These are phyloP conservation scores for Pristionchus japonicus DNA, from an alignment of 2,888 invertebrate species.

Conservation along the genomic window DNA sequence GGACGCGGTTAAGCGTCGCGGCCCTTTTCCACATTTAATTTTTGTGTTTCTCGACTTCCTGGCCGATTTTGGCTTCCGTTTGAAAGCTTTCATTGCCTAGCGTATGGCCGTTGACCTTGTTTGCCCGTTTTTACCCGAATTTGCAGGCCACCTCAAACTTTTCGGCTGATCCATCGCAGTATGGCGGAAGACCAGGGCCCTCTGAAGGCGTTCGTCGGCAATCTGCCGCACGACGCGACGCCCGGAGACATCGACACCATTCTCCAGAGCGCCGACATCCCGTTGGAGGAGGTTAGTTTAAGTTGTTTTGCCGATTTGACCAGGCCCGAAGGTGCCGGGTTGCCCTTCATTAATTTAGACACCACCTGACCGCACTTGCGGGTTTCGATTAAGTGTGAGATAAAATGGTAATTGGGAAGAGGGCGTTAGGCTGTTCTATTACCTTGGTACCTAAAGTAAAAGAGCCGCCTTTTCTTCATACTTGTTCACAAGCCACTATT, in stretches of 20 bases:
- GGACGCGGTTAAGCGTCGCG: not conserved
- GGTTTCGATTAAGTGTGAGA: too few relatives aligned
- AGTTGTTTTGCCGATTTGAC: too few relatives aligned
- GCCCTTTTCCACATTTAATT: not conserved
- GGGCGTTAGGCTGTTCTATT: too few relatives aligned
- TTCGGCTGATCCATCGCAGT: not conserved
- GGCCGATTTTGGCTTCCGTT: not conserved
- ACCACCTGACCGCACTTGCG: too few relatives aligned
- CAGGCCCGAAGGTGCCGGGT: too few relatives aligned
- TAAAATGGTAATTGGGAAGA: too few relatives aligned
- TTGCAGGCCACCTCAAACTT: conserved; percentile 2
- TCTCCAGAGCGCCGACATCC: not conserved
- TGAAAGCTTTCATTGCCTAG: not conserved
- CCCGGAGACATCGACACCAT: conserved; percentile 63
- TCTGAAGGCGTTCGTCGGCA: conserved; percentile 63
- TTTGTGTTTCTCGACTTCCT: not conserved
- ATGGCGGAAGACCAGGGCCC: conserved; percentile 21
- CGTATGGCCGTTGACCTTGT: not conserved
- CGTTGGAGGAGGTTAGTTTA: conserved; percentile 23
- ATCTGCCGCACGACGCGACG: conserved; percentile 61
- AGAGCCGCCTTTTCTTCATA: too few relatives aligned
- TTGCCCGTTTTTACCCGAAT: not conserved
- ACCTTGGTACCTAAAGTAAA: too few relatives aligned
- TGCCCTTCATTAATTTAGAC: too few relatives aligned
- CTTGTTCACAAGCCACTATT: too few relatives aligned